phyloP scores from a whole-genome alignment of 1,140 invertebrate species.

The Camponotus vicinus region DNA sequence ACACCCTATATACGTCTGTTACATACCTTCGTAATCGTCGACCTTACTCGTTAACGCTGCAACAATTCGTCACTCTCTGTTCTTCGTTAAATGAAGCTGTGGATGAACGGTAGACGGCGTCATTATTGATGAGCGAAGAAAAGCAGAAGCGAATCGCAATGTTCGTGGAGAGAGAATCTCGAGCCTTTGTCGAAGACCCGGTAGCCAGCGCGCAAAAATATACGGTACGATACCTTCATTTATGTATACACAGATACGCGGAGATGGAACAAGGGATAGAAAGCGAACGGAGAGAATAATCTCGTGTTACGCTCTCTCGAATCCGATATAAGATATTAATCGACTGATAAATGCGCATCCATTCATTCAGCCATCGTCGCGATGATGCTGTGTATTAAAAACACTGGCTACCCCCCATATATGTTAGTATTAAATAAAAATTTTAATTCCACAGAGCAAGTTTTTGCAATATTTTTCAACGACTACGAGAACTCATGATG shows the following conservation, averaged over 20 bases:
- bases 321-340: background rate
- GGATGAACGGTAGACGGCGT: constrained; percentile 16
- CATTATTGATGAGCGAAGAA: constrained; percentile 52
- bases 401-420: too few relatives aligned
- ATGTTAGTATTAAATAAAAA: too few relatives aligned
- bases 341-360: constrained; percentile 12
- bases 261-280: background rate
- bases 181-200: constrained; percentile 28
- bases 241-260: background rate
- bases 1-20: constrained; percentile 9
- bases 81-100: constrained; percentile 34
- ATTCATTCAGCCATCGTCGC: background rate
- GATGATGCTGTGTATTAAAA: background rate
- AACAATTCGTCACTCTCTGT: constrained; percentile 50
- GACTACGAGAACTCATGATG: too few relatives aligned
- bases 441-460: too few relatives aligned
- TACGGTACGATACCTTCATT: constrained; percentile 4
- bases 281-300: background rate
- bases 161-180: background rate
- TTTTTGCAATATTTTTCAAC: too few relatives aligned
- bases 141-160: constrained; percentile 42
- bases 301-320: background rate
- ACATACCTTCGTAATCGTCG: constrained; percentile 23
- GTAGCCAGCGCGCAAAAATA: constrained; percentile 9
- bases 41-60: constrained; percentile 42